Evolutionary conservation across 2,797 vertebrate species (phyloP).

Genomic region (Coilia nasus): DNA sequence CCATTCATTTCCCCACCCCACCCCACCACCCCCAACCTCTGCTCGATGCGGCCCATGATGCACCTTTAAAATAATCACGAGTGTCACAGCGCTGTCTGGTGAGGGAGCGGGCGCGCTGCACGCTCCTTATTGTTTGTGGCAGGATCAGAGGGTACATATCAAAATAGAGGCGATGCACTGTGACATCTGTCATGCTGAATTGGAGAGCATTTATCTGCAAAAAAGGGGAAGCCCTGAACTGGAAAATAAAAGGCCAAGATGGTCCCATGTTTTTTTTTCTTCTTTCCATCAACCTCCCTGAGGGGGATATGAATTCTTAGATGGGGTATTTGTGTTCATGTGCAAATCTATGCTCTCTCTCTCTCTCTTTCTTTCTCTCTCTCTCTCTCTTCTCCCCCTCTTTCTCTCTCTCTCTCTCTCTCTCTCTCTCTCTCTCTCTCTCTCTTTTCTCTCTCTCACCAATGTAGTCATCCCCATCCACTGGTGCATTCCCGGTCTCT

Average conservation of each 20-base stretch:
- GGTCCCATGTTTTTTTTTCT: slow-evolving; percentile 57
- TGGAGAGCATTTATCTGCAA: slow-evolving; percentile 79
- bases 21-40: slow-evolving; percentile 39
- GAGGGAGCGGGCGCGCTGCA: slow-evolving; percentile 45
- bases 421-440: not conserved
- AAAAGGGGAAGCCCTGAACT: slow-evolving; percentile 77
- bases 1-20: not conserved
- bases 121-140: slow-evolving; percentile 61
- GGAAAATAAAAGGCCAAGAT: slow-evolving; percentile 83
- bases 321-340: slow-evolving; percentile 32
- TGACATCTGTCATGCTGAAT: slow-evolving; percentile 82
- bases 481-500: not conserved
- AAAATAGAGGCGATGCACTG: slow-evolving; percentile 76
- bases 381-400: not conserved
- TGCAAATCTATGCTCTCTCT: slow-evolving; percentile 31
- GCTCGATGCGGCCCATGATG: slow-evolving; percentile 63
- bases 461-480: not conserved
- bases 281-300: slow-evolving; percentile 10
- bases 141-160: slow-evolving; percentile 81
- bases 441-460: not conserved
- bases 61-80: slow-evolving; percentile 75
- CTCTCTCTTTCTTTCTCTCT: slow-evolving; percentile 15
- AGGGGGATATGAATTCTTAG: slow-evolving; percentile 38
- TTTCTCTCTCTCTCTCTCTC: not conserved
- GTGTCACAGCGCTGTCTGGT: slow-evolving; percentile 69